A percentile compares a stretch with the other conserved stretches of the same genome.
Evolutionary conservation across 2,888 invertebrate species (phyloP).

Genomic region (Microplitis manilae): DNA sequence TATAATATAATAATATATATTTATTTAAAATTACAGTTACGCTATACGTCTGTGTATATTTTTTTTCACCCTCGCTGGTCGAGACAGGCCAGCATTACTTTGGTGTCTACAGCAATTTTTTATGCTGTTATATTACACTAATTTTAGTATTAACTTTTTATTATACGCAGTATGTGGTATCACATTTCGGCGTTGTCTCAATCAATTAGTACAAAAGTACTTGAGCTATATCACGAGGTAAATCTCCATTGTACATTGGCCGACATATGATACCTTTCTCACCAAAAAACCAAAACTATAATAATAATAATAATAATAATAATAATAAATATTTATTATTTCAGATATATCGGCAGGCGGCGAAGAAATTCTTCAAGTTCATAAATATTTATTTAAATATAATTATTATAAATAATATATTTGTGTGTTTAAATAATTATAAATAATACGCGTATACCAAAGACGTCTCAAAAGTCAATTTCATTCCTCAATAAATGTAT

Average conservation of each 20-base stretch:
- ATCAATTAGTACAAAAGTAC: conserved; percentile 73
- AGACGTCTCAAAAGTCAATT: no score
- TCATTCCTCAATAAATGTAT: no score
- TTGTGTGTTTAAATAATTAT: neutral
- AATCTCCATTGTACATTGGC: neutral
- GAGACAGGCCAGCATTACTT: conserved; percentile 69
- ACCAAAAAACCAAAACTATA: neutral
- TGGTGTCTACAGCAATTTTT: conserved; percentile 76
- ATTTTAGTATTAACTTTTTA: conserved; percentile 78
- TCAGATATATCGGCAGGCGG: conserved; percentile 45
- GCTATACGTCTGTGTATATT: conserved; percentile 74
- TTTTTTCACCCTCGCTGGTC: conserved; percentile 72
- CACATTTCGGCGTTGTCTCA: conserved; percentile 75
- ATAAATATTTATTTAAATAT: conserved; percentile 19
- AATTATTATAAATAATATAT: neutral
- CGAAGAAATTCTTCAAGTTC: conserved; percentile 48
- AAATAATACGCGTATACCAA: no score
- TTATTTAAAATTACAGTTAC: conserved; percentile 72
- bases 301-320: neutral
- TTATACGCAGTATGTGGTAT: conserved; percentile 78
- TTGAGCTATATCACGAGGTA: conserved; percentile 70
- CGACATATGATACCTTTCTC: neutral
- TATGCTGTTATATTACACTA: conserved; percentile 78
- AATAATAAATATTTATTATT: conserved; percentile 19
- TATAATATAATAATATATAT: neutral